A percentile compares a stretch with the other conserved stretches of the same genome.
phyloP scores from a whole-genome alignment of 1,140 invertebrate species.

The Cydia strobilella region DNA sequence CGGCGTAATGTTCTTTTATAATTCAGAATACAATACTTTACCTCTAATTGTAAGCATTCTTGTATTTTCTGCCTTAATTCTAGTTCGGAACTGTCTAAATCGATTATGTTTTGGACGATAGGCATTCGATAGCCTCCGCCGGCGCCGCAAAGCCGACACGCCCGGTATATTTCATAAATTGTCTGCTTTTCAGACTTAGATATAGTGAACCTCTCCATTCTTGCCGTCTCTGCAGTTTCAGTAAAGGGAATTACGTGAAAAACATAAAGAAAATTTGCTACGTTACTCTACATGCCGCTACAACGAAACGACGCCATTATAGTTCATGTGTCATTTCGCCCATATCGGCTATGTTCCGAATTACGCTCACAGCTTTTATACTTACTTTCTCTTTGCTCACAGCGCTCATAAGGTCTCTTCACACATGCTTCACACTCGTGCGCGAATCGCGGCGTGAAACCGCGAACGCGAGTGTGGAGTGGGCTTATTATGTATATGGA shows the following conservation, averaged over 20 bases:
- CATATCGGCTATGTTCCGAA: too few species aligned
- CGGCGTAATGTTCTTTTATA: background rate
- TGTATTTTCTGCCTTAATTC: constrained; percentile 72
- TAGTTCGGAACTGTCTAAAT: constrained; percentile 54
- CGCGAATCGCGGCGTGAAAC: too few species aligned
- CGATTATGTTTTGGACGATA: constrained; percentile 69
- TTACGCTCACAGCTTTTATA: too few species aligned
- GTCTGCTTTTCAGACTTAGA: constrained; percentile 59
- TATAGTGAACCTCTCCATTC: constrained; percentile 66
- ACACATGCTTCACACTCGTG: too few species aligned
- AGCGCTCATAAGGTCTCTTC: too few species aligned
- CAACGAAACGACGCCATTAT: constrained; percentile 1
- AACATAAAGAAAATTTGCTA: constrained; percentile 9
- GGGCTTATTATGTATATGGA: too few species aligned
- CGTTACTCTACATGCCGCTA: constrained; percentile 15
- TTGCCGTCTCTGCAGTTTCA: constrained; percentile 23
- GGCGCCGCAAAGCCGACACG: constrained; percentile 74
- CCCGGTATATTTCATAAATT: constrained; percentile 74
- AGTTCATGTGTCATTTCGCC: background rate
- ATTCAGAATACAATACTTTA: constrained; percentile 41
- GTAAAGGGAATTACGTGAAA: background rate
- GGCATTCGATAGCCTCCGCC: constrained; percentile 79
- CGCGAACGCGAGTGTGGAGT: too few species aligned
- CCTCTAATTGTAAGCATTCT: constrained; percentile 76
- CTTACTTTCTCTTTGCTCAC: too few species aligned